Percentiles rank a stretch among this genome's conserved stretches.
These are phyloP conservation scores for Venustaconcha ellipsiformis DNA, from an alignment of 1,140 invertebrate species.

Conservation along the genomic window DNA sequence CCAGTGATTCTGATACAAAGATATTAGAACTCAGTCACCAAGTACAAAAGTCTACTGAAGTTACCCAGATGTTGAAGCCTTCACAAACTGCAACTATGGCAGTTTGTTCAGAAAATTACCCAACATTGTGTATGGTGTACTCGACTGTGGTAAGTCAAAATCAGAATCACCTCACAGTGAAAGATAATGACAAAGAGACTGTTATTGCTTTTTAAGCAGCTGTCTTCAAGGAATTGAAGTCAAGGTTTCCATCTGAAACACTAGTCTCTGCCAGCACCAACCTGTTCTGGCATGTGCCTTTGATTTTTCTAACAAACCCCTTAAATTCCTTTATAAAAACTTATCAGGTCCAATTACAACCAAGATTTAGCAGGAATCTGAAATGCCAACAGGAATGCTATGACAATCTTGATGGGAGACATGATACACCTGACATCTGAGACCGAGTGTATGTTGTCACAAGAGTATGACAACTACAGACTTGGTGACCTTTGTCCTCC, in stretches of 20 bases:
- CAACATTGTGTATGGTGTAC: not conserved
- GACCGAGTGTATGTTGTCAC: not conserved
- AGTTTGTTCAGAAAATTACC: not conserved
- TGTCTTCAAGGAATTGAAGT: not conserved
- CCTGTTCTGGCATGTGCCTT: not conserved
- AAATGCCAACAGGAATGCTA: not conserved
- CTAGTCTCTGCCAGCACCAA: not conserved
- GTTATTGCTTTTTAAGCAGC: constrained; percentile 8
- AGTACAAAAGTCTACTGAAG: constrained; percentile 6
- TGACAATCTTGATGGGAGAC: constrained; percentile 5
- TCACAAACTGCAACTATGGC: constrained; percentile 1
- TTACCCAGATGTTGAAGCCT: constrained; percentile 5
- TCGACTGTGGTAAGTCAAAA: not conserved
- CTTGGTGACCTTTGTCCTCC: too few species aligned
- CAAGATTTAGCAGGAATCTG: not conserved
- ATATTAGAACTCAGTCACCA: constrained; percentile 4
- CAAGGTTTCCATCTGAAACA: constrained; percentile 2
- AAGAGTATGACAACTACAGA: constrained; percentile 3
- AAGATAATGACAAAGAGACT: not conserved
- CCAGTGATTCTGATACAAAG: constrained; percentile 4
- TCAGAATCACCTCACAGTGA: constrained; percentile 4
- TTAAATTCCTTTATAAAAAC: not conserved
- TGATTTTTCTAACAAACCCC: not conserved
- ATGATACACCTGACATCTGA: constrained; percentile 1
- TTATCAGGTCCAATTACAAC: not conserved